phyloP scores from a whole-genome alignment of 2,797 vertebrate species.

The Gorsachius magnificus region DNA sequence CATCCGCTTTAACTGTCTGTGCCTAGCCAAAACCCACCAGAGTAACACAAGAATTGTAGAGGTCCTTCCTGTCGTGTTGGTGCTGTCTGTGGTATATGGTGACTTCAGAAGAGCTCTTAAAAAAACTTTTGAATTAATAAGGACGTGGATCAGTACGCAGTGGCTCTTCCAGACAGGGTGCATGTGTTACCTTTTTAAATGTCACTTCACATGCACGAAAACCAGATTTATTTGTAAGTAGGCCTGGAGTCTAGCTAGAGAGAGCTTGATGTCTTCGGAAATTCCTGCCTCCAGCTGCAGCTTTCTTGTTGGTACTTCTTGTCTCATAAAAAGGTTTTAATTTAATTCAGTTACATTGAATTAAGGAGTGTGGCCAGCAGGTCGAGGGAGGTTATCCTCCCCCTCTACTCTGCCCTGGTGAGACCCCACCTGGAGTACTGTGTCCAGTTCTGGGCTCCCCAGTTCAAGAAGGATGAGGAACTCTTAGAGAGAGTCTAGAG shows the following conservation, averaged over 20 bases:
- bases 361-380: too few relatives aligned
- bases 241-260: neutral
- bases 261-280: neutral
- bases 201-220: neutral
- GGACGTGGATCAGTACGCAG: neutral
- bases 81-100: neutral
- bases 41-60: neutral
- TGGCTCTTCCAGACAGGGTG: neutral
- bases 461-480: too few relatives aligned
- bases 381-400: too few relatives aligned
- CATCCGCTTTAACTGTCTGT: neutral
- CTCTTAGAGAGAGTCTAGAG: too few relatives aligned
- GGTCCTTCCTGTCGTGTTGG: neutral
- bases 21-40: neutral
- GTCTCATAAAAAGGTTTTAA: neutral
- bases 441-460: too few relatives aligned
- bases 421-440: too few relatives aligned
- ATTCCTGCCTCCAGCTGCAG: neutral
- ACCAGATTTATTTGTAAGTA: neutral
- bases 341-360: neutral
- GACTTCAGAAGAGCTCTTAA: neutral
- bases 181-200: neutral
- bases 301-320: neutral
- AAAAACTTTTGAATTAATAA: neutral
- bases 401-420: too few relatives aligned